Conservation (phyloP, 2,113 vertebrate genomes). For the Nannobrachium achirus region DNA sequence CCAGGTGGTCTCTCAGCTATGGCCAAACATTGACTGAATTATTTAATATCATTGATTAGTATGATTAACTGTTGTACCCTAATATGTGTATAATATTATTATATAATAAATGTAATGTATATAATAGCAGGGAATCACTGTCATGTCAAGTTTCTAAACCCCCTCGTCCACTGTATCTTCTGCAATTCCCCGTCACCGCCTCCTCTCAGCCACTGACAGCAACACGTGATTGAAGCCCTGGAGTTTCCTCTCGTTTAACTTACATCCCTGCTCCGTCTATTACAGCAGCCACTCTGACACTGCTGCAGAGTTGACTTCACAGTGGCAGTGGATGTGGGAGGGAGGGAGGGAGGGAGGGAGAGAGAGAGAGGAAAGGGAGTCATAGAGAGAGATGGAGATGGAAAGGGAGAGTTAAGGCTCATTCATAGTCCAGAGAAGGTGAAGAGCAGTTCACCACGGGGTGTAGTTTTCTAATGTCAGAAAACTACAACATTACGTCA, state of each 20-base stretch:
- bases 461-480: no score
- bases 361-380: no score
- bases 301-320: slow-evolving; percentile 18
- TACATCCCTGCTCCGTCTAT: slow-evolving; percentile 7
- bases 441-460: no score
- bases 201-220: slow-evolving; percentile 33
- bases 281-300: slow-evolving; percentile 14
- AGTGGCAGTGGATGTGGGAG: not conserved
- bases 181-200: slow-evolving; percentile 18
- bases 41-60: no score
- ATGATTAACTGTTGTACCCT: no score
- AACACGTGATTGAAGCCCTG: slow-evolving; percentile 35
- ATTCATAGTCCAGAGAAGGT: no score
- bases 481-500: no score
- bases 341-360: not conserved
- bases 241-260: slow-evolving; percentile 17
- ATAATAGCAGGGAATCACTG: slow-evolving; percentile 42
- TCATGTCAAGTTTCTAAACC: slow-evolving; percentile 43
- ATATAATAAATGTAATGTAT: no score
- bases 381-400: no score
- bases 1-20: no score
- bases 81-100: slow-evolving; percentile 3
- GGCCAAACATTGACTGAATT: no score
- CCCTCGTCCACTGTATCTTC: slow-evolving; percentile 32
- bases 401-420: no score